These are phyloP conservation scores for Hemistola chrysoprasaria DNA, from an alignment of 2,888 invertebrate species.

Conservation along the genomic window DNA sequence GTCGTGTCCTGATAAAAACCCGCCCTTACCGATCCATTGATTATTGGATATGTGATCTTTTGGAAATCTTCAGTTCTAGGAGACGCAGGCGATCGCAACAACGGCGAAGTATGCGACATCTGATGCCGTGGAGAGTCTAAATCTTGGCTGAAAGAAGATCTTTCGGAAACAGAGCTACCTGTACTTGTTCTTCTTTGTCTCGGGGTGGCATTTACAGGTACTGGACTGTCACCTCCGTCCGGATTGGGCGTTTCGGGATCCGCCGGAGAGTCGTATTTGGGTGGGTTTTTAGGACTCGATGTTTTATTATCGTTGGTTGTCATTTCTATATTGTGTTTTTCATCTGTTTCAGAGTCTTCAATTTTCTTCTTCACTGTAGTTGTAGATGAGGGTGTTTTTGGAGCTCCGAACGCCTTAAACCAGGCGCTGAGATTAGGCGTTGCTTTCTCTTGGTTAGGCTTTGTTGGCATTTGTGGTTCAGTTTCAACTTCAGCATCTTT, in stretches of 20 bases:
- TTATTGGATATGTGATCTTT: slow-evolving; percentile 86
- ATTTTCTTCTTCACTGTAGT: slow-evolving; percentile 81
- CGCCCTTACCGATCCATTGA: slow-evolving; percentile 92
- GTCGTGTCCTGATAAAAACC: slow-evolving; percentile 95
- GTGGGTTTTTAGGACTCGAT: slow-evolving; percentile 53
- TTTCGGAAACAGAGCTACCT: slow-evolving; percentile 90
- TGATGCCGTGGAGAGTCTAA: slow-evolving; percentile 89
- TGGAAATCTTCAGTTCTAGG: slow-evolving; percentile 87
- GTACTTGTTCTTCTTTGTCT: slow-evolving; percentile 88
- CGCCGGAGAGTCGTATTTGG: slow-evolving; percentile 66
- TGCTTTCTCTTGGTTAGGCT: slow-evolving; percentile 84
- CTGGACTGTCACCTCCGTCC: slow-evolving; percentile 70
- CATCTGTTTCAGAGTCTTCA: slow-evolving; percentile 76
- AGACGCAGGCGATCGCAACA: slow-evolving; percentile 89
- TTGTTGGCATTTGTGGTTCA: slow-evolving; percentile 53
- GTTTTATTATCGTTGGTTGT: slow-evolving; percentile 47
- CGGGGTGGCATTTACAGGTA: slow-evolving; percentile 55
- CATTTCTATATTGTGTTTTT: slow-evolving; percentile 64
- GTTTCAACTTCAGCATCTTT: slow-evolving; percentile 72
- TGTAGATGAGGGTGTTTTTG: slow-evolving; percentile 84
- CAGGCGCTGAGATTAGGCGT: slow-evolving; percentile 95
- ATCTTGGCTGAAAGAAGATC: slow-evolving; percentile 90
- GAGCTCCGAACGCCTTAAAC: slow-evolving; percentile 95
- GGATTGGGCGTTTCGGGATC: slow-evolving; percentile 63
- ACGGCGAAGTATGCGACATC: slow-evolving; percentile 87